Percentiles rank a stretch among this genome's conserved stretches.
These are phyloP conservation scores for Sterrhoptilus dennistouni DNA, from an alignment of 2,113 vertebrate species.

Conservation along the genomic window DNA sequence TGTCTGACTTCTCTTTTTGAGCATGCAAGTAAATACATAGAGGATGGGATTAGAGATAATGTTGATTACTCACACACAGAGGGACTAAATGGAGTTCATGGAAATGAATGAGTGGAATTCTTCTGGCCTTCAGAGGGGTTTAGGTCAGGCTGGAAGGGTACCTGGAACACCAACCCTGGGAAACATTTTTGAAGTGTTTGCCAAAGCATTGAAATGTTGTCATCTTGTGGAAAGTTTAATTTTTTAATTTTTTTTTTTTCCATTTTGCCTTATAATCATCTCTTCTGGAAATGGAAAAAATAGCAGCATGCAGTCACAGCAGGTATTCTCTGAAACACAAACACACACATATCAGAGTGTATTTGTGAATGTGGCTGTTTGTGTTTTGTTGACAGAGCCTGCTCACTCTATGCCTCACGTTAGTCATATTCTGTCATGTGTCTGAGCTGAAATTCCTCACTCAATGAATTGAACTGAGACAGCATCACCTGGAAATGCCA, in stretches of 20 bases:
- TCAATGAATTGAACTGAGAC: not conserved
- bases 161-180: constrained; percentile 6
- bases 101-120: not conserved
- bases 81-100: not conserved
- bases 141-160: not conserved
- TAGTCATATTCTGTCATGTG: constrained; percentile 12
- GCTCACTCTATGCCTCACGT: not conserved
- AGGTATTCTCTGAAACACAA: constrained; percentile 43
- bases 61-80: not conserved
- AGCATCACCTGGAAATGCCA: not conserved
- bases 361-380: not conserved
- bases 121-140: not conserved
- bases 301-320: constrained; percentile 45
- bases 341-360: not conserved
- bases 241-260: not conserved
- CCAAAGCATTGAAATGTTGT: constrained; percentile 50
- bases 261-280: constrained; percentile 42
- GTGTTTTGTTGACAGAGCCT: constrained; percentile 55
- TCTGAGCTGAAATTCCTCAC: not conserved
- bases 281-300: constrained; percentile 44
- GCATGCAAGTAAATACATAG: constrained; percentile 25
- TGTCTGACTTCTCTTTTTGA: constrained; percentile 3
- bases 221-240: constrained; percentile 41
- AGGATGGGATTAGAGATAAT: constrained; percentile 44
- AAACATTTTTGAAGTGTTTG: constrained; percentile 36